Evolutionary conservation across 2,888 invertebrate species (phyloP).

Genomic region (Orgyia antiqua): DNA sequence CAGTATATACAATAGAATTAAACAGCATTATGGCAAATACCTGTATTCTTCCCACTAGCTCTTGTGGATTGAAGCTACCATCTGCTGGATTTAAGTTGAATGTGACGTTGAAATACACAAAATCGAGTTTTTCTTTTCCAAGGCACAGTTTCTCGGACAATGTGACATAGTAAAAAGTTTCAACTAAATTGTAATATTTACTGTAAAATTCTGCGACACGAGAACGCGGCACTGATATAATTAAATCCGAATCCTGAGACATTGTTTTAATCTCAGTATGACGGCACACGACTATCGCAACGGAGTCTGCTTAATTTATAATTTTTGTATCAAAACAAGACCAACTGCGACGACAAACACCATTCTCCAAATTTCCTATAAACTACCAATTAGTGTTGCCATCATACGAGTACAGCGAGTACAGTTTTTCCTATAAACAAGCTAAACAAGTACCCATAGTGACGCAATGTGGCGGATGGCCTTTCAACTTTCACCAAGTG

Average conservation of each 20-base stretch:
- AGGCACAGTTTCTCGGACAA: constrained; percentile 56
- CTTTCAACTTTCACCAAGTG: no score
- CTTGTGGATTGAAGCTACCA: constrained; percentile 58
- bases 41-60: constrained; percentile 63
- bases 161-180: constrained; percentile 74
- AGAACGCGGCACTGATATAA: constrained; percentile 64
- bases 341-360: constrained; percentile 31
- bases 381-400: no score
- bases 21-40: constrained; percentile 24
- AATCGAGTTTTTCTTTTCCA: constrained; percentile 52
- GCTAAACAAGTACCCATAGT: no score
- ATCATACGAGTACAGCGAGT: no score
- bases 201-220: constrained; percentile 62
- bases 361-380: constrained; percentile 30
- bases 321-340: constrained; percentile 60
- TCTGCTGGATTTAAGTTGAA: constrained; percentile 66
- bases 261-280: constrained; percentile 48
- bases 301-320: constrained; percentile 33
- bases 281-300: constrained; percentile 44
- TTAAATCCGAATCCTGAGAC: constrained; percentile 62
- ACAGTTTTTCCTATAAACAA: no score
- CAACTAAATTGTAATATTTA: constrained; percentile 68
- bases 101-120: constrained; percentile 62
- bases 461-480: no score
- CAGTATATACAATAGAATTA: no score